Evolutionary conservation across 37 sponge, comb jelly and placozoan genomes (phyloP).

Genomic region (Beroe ovata): DNA sequence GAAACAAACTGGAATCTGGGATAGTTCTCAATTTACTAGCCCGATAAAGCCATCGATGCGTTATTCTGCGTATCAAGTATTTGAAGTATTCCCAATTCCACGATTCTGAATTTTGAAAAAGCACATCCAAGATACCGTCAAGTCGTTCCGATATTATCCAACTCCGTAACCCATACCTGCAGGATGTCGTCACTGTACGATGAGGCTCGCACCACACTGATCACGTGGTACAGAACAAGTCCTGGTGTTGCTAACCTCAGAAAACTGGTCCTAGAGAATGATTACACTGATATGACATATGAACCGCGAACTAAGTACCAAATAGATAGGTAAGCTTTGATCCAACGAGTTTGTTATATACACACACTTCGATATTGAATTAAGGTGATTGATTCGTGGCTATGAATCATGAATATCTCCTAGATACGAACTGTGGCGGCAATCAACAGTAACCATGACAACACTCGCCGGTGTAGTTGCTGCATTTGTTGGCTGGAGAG

Average conservation of each 20-base stretch:
- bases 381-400: not conserved
- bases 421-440: constrained; percentile 19
- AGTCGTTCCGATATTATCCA: too few species aligned
- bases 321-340: constrained; percentile 50
- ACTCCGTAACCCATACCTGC: too few species aligned
- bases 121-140: too few species aligned
- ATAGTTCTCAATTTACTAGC: too few species aligned
- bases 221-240: constrained; percentile 27
- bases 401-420: not conserved
- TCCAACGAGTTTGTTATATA: not conserved
- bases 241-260: not conserved
- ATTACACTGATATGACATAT: constrained; percentile 2
- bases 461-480: not conserved
- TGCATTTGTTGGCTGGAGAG: not conserved
- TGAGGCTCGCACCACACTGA: not conserved
- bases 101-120: too few species aligned
- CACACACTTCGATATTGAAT: not conserved
- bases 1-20: too few species aligned
- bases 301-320: constrained; percentile 29
- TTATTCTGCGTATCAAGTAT: too few species aligned
- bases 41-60: too few species aligned
- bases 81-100: too few species aligned
- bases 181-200: not conserved
- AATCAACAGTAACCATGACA: not conserved
- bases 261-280: not conserved